Percentiles rank a stretch among this genome's conserved stretches.
These are phyloP conservation scores for Papilio elwesi DNA, from an alignment of 2,888 invertebrate species.

Conservation along the genomic window DNA sequence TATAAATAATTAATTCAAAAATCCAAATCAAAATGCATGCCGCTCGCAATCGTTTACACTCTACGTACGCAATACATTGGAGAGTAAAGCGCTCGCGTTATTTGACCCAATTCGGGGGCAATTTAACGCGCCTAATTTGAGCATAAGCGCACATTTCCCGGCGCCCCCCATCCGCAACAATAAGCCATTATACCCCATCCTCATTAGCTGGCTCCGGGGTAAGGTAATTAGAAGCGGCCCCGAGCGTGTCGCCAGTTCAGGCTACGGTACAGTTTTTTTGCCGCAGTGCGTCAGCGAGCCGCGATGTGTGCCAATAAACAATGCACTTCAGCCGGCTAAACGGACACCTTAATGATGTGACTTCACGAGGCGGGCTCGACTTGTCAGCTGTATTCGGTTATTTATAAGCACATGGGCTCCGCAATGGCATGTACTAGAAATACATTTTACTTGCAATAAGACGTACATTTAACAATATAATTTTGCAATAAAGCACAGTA, in stretches of 20 bases:
- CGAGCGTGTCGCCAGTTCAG: slow-evolving; percentile 8
- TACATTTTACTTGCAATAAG: neutral
- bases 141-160: slow-evolving; percentile 20
- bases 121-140: slow-evolving; percentile 27
- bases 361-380: slow-evolving; percentile 15
- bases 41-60: neutral
- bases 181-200: slow-evolving; percentile 37
- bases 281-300: slow-evolving; percentile 34
- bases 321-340: slow-evolving; percentile 18
- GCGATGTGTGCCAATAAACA: slow-evolving; percentile 24
- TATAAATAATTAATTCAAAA: neutral
- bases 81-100: slow-evolving; percentile 9
- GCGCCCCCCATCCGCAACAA: slow-evolving; percentile 28
- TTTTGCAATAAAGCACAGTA: too few species aligned
- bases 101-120: slow-evolving; percentile 22
- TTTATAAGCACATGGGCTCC: slow-evolving; percentile 6
- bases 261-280: slow-evolving; percentile 30
- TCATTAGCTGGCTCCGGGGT: slow-evolving; percentile 21
- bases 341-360: slow-evolving; percentile 1
- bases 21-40: neutral
- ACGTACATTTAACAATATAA: too few species aligned
- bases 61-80: slow-evolving; percentile 12
- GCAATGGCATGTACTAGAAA: neutral
- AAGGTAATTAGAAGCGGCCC: slow-evolving; percentile 32
- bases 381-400: slow-evolving; percentile 4